Percentiles rank a stretch among this genome's conserved stretches.
These are phyloP conservation scores for Polydrusus cervinus DNA, from an alignment of 2,888 invertebrate species.

Conservation along the genomic window DNA sequence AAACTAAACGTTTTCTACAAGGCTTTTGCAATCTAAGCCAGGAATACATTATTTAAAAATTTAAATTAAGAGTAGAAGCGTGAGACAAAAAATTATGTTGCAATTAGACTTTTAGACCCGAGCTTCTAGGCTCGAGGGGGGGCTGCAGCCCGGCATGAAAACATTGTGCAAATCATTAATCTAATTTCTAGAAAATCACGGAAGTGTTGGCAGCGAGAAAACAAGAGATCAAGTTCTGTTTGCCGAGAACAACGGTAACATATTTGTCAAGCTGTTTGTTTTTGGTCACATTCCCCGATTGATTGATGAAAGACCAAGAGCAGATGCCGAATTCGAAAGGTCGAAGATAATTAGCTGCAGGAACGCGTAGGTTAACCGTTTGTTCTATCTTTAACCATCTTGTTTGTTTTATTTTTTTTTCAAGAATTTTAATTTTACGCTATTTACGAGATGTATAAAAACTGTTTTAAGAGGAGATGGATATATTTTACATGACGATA, in stretches of 20 bases:
- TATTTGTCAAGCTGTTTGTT: conserved; percentile 64
- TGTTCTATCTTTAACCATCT: conserved; percentile 8
- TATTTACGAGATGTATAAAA: not conserved
- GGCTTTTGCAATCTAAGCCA: no score
- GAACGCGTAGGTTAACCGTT: conserved; percentile 23
- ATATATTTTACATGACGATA: no score
- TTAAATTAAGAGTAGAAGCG: no score
- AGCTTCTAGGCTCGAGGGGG: no score
- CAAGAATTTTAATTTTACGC: not conserved
- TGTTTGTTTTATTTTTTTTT: conserved; percentile 1
- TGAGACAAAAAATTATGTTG: no score
- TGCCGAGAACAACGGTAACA: conserved; percentile 56
- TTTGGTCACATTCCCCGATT: conserved; percentile 62
- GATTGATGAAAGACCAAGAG: conserved; percentile 45
- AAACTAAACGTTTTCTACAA: no score
- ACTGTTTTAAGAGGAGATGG: no score
- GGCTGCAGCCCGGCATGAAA: not conserved
- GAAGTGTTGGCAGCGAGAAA: conserved; percentile 50
- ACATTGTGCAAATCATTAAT: conserved; percentile 40
- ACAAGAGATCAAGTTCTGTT: conserved; percentile 58
- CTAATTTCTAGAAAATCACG: conserved; percentile 41
- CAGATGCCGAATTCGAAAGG: conserved; percentile 41
- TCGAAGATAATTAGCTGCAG: conserved; percentile 43
- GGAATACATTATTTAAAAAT: no score
- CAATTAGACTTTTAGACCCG: no score